Evolutionary conservation across 1,140 invertebrate genomes (phyloP), one percentile per base, ranked within the genome.

Genomic region (Maconellicoccus hirsutus): DNA sequence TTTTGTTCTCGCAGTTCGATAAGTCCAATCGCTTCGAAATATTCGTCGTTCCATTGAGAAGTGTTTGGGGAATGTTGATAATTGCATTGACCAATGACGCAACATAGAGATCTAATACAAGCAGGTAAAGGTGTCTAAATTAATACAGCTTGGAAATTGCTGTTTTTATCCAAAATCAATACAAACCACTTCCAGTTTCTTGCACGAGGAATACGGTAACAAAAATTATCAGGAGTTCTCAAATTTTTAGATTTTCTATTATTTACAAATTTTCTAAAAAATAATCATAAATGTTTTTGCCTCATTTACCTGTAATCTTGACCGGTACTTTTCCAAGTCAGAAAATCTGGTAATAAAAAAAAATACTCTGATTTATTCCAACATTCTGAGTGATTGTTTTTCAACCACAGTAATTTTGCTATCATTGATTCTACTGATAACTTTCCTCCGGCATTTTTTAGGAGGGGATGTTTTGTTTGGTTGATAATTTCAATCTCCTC

Each of bases 371-470:
- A 85, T 71, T 85, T 84, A 1, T 81, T 71, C 87, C 89, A 96
- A 26, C 70, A 26, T 7, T 83, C 73, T 8, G 82, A 78, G 29
- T 93, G 77, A 82, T 95, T 86, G 77, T 84, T 86, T 77, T 98
- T 97, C 0, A 98, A 77, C 96, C 96, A 98, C 0, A 97, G 78
- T n/a, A 98, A 79, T 81, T 98, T 98, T 0, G 95, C 93, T 26
- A 90, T 88, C 83, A 98, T 86, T 94, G 98, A 98, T 83, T 98
- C 95, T 7, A 93, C 81, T 0, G 94, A 98, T 7, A 98, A 88
- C 79, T 87, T 89, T 0, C 94, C 94, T 8, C 96, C 96, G 7
- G 95, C 91, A 81, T 89, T 92, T 73, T 89, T 84, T 0, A 98
- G 81, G 8, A 95, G 85, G 22, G 84, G 77, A 81, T 97, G 89